Evolutionary conservation across 1,140 invertebrate genomes (phyloP), one percentile per base, ranked within the genome.

Genomic region (Hyles vespertilio): DNA sequence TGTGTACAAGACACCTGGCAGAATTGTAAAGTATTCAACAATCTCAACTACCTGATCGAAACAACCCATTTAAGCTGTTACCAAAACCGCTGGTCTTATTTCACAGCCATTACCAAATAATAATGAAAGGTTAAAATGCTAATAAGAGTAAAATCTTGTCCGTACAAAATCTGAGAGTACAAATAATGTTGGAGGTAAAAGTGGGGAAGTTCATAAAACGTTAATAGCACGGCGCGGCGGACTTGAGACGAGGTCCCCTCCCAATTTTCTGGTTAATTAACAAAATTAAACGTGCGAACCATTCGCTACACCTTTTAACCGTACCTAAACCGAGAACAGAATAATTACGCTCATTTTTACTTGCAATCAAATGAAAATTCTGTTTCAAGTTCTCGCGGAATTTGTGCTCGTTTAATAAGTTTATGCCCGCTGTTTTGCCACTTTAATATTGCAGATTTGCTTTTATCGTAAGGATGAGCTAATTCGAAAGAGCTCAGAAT

Each of bases 201-300:
- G 46, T 33, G 9, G 32, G 46, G 56, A 56, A 63, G 44, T 52
- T 22, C 54, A 58, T 57, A 68, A 70, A 74, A 57, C 54, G 58
- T 67, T 59, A 56, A 59, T 58, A 67, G 63, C 46, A 55, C 54
- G 58, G 64, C 61, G 55, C 61, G 50, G 50, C 55, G 55, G 58
- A 64, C 59, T 60, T 58, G 49, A 64, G 59, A 56, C 59, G 61
- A 58, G 59, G 58, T 59, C 62, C 52, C 59, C 54, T 68, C 70
- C 66, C 65, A 81, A 79, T 82, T 81, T 79, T 78, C 73, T 62
- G 61, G 73, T 72, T 78, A 79, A 84, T 82, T 84, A 69, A 78
- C 69, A 74, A 70, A 74, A 81, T 82, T 81, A 79, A 81, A 81
- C 65, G 66, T 61, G 61, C 69, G 70, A 77, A 71, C 63, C 66